Percentiles rank a stretch among this genome's conserved stretches.
phyloP scores from a whole-genome alignment of 2,888 invertebrate genomes.

The Odontothrips loti region DNA sequence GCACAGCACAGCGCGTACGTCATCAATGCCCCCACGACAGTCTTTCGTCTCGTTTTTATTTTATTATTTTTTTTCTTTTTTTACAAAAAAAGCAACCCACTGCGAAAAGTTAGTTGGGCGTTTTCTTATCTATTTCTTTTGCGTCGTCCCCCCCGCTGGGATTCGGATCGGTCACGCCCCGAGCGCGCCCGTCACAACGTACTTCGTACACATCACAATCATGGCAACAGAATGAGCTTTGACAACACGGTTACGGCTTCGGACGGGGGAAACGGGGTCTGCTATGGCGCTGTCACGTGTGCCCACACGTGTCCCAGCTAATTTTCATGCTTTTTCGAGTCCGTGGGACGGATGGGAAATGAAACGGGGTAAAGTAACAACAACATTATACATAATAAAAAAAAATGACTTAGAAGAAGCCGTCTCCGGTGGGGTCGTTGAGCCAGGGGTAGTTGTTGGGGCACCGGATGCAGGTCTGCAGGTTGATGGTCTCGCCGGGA shows the following conservation, averaged over 20 bases:
- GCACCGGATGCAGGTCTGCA: slow-evolving; percentile 89
- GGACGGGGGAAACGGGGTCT: too few relatives aligned
- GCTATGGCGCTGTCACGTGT: too few relatives aligned
- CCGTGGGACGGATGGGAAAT: slow-evolving; percentile 32
- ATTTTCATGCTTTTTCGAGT: background rate
- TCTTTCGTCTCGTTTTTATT: slow-evolving; percentile 24
- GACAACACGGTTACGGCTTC: background rate
- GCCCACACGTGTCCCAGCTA: too few relatives aligned
- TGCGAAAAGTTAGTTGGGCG: too few relatives aligned
- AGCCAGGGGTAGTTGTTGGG: slow-evolving; percentile 94
- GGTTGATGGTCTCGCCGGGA: slow-evolving; percentile 88
- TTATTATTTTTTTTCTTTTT: background rate
- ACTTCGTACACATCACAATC: background rate
- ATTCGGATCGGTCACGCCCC: background rate
- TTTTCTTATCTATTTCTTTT: too few relatives aligned
- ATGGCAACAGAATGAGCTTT: slow-evolving; percentile 7
- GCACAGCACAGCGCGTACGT: background rate
- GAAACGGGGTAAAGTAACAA: background rate
- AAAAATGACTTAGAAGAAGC: slow-evolving; percentile 70
- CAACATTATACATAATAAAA: too few relatives aligned
- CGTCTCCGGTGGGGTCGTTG: slow-evolving; percentile 85
- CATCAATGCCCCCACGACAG: background rate
- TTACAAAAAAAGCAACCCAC: background rate
- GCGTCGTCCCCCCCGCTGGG: background rate
- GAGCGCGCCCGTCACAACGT: background rate